Conservation (phyloP, 37 sponge, comb jelly and placozoan genomes). For the Aplysina aerophoba region DNA sequence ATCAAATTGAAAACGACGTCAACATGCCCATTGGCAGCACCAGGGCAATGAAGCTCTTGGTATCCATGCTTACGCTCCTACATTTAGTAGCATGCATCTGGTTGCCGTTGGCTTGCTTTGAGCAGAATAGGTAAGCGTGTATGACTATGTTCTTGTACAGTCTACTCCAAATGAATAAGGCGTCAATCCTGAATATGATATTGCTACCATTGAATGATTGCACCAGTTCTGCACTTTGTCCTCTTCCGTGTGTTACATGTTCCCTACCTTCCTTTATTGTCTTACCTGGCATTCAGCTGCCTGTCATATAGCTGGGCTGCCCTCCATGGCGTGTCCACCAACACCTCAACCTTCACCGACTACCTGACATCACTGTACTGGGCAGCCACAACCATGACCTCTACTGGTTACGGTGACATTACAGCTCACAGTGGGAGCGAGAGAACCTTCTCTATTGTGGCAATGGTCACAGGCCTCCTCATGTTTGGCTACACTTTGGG, state of each 20-base stretch:
- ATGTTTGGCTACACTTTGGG: slow-evolving; percentile 82
- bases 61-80: slow-evolving; percentile 63
- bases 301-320: slow-evolving; percentile 59
- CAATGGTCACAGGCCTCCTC: slow-evolving; percentile 66
- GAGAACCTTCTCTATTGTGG: slow-evolving; percentile 52
- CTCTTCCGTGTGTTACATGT: not conserved
- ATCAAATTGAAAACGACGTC: slow-evolving; percentile 62
- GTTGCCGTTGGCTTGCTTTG: slow-evolving; percentile 75
- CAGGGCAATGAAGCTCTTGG: slow-evolving; percentile 56
- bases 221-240: not conserved
- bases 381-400: slow-evolving; percentile 75
- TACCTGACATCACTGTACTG: slow-evolving; percentile 84
- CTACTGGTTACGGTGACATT: slow-evolving; percentile 86
- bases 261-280: not conserved
- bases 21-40: slow-evolving; percentile 51
- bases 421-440: slow-evolving; percentile 62
- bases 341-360: slow-evolving; percentile 54
- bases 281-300: slow-evolving; percentile 35
- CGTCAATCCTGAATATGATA: too few relatives aligned
- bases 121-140: slow-evolving; percentile 24
- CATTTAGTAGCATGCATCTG: slow-evolving; percentile 76
- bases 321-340: slow-evolving; percentile 33
- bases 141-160: not conserved
- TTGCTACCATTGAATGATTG: too few relatives aligned
- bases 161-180: not conserved